These are phyloP conservation scores for Sardinella longiceps DNA, from an alignment of 2,797 vertebrate species.

Conservation along the genomic window DNA sequence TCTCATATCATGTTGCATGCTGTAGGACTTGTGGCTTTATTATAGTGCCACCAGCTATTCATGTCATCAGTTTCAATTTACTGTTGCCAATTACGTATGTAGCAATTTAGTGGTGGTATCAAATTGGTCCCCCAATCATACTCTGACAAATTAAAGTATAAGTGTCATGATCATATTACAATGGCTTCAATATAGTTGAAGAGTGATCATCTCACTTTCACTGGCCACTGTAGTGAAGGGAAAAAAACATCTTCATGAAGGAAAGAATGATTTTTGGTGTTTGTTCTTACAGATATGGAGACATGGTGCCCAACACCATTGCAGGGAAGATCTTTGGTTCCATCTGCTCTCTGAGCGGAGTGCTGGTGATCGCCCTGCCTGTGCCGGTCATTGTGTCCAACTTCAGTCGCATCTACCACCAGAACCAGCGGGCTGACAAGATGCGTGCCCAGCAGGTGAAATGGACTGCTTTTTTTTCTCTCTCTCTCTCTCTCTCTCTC, in stretches of 20 bases:
- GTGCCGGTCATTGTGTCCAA: constrained; percentile 98
- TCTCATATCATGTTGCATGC: background rate
- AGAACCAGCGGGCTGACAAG: constrained; percentile 97
- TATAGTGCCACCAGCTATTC: background rate
- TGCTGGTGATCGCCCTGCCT: constrained; percentile 95
- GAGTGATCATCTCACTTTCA: background rate
- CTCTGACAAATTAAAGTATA: background rate
- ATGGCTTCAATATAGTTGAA: background rate
- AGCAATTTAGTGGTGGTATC: background rate
- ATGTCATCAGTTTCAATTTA: background rate
- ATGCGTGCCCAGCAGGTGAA: constrained; percentile 94
- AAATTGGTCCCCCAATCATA: background rate
- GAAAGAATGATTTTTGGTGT: background rate
- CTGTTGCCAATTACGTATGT: background rate
- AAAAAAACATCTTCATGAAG: background rate
- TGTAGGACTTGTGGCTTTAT: background rate
- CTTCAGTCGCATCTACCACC: constrained; percentile 98
- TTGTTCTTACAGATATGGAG: constrained; percentile 83
- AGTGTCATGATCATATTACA: background rate
- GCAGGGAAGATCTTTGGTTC: constrained; percentile 98
- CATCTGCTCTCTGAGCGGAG: constrained; percentile 96
- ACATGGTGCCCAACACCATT: constrained; percentile 99
- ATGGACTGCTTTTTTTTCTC: background rate
- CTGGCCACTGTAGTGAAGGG: background rate
- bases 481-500: background rate